Conservation (phyloP, 2,797 vertebrate species). For the Schizopygopsis malacanthus region DNA sequence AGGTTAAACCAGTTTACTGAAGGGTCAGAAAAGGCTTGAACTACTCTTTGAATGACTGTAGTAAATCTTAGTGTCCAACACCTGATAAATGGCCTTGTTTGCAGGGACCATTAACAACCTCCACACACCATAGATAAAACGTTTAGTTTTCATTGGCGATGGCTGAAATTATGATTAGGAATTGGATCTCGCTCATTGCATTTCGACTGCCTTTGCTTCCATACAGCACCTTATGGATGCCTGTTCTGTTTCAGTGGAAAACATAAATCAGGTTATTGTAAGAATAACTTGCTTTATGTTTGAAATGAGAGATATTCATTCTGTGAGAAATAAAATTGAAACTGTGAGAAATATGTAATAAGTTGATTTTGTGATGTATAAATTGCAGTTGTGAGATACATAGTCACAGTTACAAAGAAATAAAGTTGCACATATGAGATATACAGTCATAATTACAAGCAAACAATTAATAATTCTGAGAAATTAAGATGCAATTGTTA, state of each 20-base stretch:
- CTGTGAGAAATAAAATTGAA: neutral
- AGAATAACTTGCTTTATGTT: neutral
- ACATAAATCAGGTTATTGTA: neutral
- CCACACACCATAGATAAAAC: neutral
- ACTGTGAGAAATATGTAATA: neutral
- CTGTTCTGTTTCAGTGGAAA: neutral
- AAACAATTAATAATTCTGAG: neutral
- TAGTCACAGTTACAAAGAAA: neutral
- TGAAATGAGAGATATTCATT: neutral
- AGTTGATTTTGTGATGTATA: neutral
- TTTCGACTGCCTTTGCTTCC: neutral
- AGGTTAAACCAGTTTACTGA: neutral
- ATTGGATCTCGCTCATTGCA: neutral
- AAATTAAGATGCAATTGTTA: neutral
- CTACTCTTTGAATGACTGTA: neutral
- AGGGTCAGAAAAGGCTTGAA: neutral
- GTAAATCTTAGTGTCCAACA: neutral
- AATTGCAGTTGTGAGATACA: neutral
- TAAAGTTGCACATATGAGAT: neutral
- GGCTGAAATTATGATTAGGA: neutral
- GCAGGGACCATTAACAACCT: neutral
- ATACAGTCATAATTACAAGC: neutral
- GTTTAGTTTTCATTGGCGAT: neutral
- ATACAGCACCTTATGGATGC: neutral
- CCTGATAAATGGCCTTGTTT: neutral